These are phyloP conservation scores for Drosophila pseudotakahashii DNA, from an alignment of 2,888 invertebrate genomes.

Conservation along the genomic window DNA sequence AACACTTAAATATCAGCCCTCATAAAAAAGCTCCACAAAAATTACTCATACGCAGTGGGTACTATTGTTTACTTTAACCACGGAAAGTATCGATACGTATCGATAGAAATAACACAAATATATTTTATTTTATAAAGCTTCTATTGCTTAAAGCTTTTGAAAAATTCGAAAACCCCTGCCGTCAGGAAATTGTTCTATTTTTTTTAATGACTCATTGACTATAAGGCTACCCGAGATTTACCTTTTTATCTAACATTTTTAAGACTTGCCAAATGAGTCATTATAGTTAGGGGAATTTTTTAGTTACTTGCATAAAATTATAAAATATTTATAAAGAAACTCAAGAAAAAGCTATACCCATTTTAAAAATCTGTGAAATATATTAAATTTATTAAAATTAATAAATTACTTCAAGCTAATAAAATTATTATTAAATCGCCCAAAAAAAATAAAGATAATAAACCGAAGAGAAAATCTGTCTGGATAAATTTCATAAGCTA, in stretches of 20 bases:
- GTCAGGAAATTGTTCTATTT: too few relatives aligned
- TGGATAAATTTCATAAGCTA: background rate
- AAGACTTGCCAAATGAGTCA: background rate
- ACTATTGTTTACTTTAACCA: slow-evolving; percentile 5
- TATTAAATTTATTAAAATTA: too few relatives aligned
- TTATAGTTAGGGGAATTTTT: background rate
- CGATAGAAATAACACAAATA: slow-evolving; percentile 4
- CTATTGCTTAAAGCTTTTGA: background rate
- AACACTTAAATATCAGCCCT: background rate
- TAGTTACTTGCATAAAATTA: background rate
- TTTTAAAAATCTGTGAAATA: too few relatives aligned
- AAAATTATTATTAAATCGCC: too few relatives aligned
- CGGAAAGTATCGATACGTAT: slow-evolving; percentile 21
- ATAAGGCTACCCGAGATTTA: background rate
- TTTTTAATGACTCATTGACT: background rate
- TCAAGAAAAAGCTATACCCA: too few relatives aligned
- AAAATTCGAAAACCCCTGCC: background rate
- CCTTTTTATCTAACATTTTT: background rate
- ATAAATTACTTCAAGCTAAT: too few relatives aligned
- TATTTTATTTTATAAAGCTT: slow-evolving; percentile 1
- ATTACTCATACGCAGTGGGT: slow-evolving; percentile 55
- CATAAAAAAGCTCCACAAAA: slow-evolving; percentile 21
- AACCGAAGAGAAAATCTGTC: background rate
- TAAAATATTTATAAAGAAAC: background rate
- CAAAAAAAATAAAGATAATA: background rate